Evolutionary conservation across 2,113 vertebrate species (phyloP), one percentile per base, ranked within the genome.

Genomic region (Girardinichthys multiradiatus): DNA sequence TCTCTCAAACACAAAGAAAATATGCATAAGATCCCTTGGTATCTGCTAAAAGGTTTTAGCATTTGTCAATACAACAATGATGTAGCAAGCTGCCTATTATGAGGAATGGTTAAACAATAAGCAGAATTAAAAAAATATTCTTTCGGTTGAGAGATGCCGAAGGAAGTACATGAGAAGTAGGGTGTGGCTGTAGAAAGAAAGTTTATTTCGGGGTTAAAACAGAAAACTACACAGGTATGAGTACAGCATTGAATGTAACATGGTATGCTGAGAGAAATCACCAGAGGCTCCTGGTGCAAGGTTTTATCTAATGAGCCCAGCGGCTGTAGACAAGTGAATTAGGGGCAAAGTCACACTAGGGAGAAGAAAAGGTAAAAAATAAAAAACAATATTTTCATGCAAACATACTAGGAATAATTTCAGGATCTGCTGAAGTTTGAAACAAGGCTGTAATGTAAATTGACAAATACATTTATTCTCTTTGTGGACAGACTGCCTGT

Each of bases 281-380:
- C 86, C 64, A 9, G 33, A 68, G 81, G 81, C 77, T 70, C 17
- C 66, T 28, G 85, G 88, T 78, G 81, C 77, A 74, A 87, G 81
- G 77, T 87, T 80, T 65, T 81, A 80, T 60, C 70, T 82, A 84
- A 90, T 79, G 83, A 87, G 72, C 64, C 70, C 67, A 59, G 45
- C 71, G 60, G 17, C 42, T 45, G 42, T 17, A 45, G 42, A 45
- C 42, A 45, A 45, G 42, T 19, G 5, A 45, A 45, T 45, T 19
- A 45, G 42, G 42, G 42, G 19, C 42, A 45, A 14, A 42, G 14
- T 42, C 39, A 42, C 15, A 45, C 1, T 2, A 19, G 42, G 42
- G 42, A 19, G 42, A 45, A n/a, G n/a, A n/a, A n/a, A n/a, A n/a
- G n/a, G n/a, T n/a, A n/a, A n/a, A n/a, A n/a, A 19, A 45, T 15